A percentile compares a stretch with the other conserved stretches of the same genome.
Evolutionary conservation across 2,797 vertebrate genomes (phyloP).

Genomic region (Onychomys torridus): DNA sequence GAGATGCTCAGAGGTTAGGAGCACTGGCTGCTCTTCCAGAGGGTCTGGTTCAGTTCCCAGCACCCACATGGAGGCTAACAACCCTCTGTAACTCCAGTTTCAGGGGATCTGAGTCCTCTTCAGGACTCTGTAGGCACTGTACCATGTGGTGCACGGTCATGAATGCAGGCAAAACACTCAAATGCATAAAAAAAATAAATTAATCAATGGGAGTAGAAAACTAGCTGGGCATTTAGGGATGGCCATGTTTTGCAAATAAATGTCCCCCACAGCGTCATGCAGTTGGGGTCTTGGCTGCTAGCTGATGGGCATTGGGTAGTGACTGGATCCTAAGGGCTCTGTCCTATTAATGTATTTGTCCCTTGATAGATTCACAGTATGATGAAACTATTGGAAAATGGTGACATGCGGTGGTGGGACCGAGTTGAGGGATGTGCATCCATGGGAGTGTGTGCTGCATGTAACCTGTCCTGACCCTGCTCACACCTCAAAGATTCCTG

Average conservation of each 20-base stretch:
- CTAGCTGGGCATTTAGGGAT: not conserved
- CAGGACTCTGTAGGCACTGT: not conserved
- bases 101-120: not conserved
- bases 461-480: not conserved
- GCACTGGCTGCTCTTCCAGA: not conserved
- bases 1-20: not conserved
- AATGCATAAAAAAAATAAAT: not conserved
- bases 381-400: not conserved
- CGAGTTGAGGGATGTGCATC: not conserved
- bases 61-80: not conserved
- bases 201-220: not conserved
- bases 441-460: not conserved
- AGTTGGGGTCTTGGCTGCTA: not conserved
- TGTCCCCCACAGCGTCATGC: not conserved
- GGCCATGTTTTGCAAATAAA: not conserved
- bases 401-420: not conserved
- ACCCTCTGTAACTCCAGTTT: not conserved
- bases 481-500: not conserved
- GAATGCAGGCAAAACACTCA: too few species aligned
- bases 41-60: not conserved
- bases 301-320: not conserved
- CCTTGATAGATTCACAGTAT: not conserved
- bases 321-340: not conserved
- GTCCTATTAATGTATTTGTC: not conserved
- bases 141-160: not conserved